Percentiles rank a stretch among this genome's conserved stretches.
Conservation (phyloP, 2,888 invertebrate species). For the Sinhomidia bicolor region DNA sequence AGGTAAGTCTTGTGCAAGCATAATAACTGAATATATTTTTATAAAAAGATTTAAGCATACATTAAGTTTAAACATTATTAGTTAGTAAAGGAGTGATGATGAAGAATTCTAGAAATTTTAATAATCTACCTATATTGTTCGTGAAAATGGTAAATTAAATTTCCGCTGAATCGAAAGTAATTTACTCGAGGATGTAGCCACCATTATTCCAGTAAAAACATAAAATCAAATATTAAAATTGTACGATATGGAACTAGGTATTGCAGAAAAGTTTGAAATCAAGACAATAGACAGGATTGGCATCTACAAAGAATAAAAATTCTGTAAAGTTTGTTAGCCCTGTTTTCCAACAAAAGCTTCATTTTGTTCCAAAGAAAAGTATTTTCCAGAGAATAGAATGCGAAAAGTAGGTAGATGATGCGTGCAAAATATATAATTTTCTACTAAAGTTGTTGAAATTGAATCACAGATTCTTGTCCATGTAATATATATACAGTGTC, state of each 20-base stretch:
- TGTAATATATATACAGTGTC: too few relatives aligned
- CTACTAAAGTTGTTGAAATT: too few relatives aligned
- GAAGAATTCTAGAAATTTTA: neutral
- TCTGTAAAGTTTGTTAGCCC: neutral
- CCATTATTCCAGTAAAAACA: neutral
- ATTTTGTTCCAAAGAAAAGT: neutral
- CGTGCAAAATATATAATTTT: too few relatives aligned
- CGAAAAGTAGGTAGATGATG: too few relatives aligned
- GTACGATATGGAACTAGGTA: neutral
- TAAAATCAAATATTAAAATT: too few relatives aligned
- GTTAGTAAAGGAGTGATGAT: too few relatives aligned
- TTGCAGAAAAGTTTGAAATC: neutral
- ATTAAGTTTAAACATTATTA: too few relatives aligned
- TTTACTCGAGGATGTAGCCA: neutral
- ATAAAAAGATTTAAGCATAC: too few relatives aligned
- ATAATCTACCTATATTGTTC: neutral
- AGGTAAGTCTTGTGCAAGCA: slow-evolving; percentile 83
- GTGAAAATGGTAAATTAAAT: neutral
- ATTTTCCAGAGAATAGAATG: too few relatives aligned
- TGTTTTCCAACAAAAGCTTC: slow-evolving; percentile 11
- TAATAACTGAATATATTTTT: too few relatives aligned
- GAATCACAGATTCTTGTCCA: too few relatives aligned
- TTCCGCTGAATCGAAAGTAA: slow-evolving; percentile 1
- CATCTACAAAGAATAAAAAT: neutral
- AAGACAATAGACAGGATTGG: neutral